Conservation (phyloP, 2,797 vertebrate genomes). For the Rhynchotus rufescens region DNA sequence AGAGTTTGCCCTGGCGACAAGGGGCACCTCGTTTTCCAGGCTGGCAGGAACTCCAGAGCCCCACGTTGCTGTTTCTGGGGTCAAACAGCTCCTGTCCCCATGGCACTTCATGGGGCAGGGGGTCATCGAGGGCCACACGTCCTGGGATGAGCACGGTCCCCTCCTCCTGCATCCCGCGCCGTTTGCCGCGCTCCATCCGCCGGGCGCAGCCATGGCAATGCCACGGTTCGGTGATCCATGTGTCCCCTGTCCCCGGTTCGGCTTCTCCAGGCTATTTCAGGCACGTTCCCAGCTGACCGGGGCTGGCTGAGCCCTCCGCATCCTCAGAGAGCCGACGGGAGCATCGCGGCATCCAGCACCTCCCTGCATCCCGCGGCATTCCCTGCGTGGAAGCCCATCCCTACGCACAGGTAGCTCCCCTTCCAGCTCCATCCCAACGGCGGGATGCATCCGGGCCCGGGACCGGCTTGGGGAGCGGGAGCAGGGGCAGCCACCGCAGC, state of each 20-base stretch:
- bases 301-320: accelerated
- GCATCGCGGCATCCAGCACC: neutral
- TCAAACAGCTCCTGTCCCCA: neutral
- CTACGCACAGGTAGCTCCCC: neutral
- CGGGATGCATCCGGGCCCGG: neutral
- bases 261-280: neutral
- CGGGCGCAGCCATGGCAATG: neutral
- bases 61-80: neutral
- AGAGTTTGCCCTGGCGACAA: slow-evolving; percentile 51
- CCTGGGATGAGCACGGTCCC: too few species aligned
- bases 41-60: slow-evolving; percentile 25
- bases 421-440: neutral
- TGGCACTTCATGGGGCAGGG: neutral
- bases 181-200: neutral
- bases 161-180: neutral
- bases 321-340: neutral
- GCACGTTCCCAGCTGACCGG: neutral
- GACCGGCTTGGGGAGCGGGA: neutral
- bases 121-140: too few species aligned
- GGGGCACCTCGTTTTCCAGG: slow-evolving; percentile 2
- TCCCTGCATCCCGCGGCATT: neutral
- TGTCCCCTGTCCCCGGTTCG: neutral
- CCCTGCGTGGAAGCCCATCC: neutral
- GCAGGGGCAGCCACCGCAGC: neutral
- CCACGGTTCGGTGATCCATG: neutral